Base-by-base conservation (phyloP, 2,888 invertebrate species). In the Iselma pallidipennis region DNA sequence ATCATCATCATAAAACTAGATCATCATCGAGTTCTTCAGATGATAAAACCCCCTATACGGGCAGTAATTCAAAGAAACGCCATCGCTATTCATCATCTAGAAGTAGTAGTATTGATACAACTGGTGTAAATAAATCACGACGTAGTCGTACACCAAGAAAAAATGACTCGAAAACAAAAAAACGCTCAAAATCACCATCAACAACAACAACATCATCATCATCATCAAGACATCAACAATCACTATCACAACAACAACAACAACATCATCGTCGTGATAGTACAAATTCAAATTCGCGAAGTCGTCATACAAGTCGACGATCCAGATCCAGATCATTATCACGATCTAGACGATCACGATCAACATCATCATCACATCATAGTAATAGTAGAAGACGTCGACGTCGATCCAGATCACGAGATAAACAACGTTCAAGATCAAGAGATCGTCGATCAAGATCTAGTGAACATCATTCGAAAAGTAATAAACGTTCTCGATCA, bases 11-110 rank as follows among this genome's bases (percentile, higher is more conserved):
- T 4, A 67, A 66, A 55, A 51, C 63, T n/a, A 56, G 65, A 16
- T 69, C 72, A 6, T 60, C 67, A 9, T 71, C 70, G 10, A 61
- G 62, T 19, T 71, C 70, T 2, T 70, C 71, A 3, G 67, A 63
- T 12, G 61, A 59, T n/a, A 62, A 63, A 14, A 31, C 61, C 37
- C 65, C 63, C 16, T 42, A 59, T 48, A 25, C 31, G 29, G 55
- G 60, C 37, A 68, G 61, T 55, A 57, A 58, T 49, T 58, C 62
- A 23, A 70, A 69, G 50, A 62, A 65, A 49, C 54, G 59, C 50
- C 63, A 31, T 45, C 63, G 61, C 14, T 59, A 66, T 12, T 71
- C 71, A 23, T 14, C 16, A 31, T 67, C 63, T 9, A 57, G 49
- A 26, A 62, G 26, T 49, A 59, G 26, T 49, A 42, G 7, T 65